phyloP scores from a whole-genome alignment of 2,113 vertebrate species.

The Grallaria varia region DNA sequence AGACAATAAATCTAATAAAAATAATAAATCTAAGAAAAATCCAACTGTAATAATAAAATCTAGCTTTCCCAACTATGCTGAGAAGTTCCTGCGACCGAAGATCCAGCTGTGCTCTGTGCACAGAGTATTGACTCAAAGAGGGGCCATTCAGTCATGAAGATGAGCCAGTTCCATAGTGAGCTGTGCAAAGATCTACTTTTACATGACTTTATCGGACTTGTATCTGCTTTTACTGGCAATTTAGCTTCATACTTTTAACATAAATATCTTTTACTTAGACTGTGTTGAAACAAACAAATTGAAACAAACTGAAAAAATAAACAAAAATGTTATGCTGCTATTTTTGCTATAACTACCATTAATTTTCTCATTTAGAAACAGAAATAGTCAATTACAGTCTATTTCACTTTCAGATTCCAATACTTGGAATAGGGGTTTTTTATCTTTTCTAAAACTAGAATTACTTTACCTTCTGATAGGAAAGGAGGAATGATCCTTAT shows the following conservation, averaged over 20 bases:
- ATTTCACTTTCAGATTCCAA: background rate
- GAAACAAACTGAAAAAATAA: background rate
- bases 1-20: background rate
- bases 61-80: background rate
- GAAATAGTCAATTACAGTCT: background rate
- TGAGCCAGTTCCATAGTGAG: background rate
- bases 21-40: background rate
- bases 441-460: background rate
- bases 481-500: background rate
- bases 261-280: background rate
- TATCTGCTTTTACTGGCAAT: background rate
- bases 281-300: background rate
- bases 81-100: background rate
- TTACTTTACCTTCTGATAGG: background rate
- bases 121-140: background rate
- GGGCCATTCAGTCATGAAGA: background rate
- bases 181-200: background rate
- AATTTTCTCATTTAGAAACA: background rate
- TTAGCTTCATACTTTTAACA: background rate
- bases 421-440: background rate
- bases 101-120: background rate
- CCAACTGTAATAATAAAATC: background rate
- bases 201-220: accelerated
- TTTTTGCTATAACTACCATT: background rate
- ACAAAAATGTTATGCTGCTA: background rate